Percentiles rank a stretch among this genome's conserved stretches.
Evolutionary conservation across 2,797 vertebrate genomes (phyloP).

Genomic region (Dicrostonyx torquatus): DNA sequence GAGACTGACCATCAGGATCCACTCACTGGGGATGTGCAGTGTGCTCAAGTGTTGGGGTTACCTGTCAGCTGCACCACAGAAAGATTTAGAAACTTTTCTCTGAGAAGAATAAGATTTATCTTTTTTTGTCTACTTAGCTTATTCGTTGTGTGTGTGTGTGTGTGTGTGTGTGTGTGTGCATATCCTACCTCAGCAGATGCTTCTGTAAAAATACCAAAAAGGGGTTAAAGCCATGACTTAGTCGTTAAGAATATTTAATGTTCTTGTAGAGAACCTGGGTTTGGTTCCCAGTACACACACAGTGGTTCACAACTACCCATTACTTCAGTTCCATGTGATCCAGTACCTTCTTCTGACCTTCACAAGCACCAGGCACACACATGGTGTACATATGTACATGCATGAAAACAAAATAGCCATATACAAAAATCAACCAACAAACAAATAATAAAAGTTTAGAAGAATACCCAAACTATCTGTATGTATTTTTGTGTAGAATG

Average conservation of each 20-base stretch:
- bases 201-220: neutral
- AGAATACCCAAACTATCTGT: neutral
- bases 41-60: neutral
- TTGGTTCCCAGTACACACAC: neutral
- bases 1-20: neutral
- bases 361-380: neutral
- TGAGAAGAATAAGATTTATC: neutral
- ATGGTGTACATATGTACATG: neutral
- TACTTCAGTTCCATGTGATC: neutral
- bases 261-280: neutral
- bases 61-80: neutral
- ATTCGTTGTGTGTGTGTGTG: neutral
- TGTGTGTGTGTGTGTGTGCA: no score
- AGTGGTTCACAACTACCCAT: neutral
- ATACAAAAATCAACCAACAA: neutral
- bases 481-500: neutral
- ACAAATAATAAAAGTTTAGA: neutral
- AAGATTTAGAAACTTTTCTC: neutral
- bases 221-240: neutral
- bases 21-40: neutral
- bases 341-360: neutral
- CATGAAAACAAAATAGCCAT: neutral
- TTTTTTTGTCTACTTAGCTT: neutral
- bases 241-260: neutral
- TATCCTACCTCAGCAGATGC: neutral